phyloP scores from a whole-genome alignment of 1,140 invertebrate genomes.

The Teleogryllus occipitalis region DNA sequence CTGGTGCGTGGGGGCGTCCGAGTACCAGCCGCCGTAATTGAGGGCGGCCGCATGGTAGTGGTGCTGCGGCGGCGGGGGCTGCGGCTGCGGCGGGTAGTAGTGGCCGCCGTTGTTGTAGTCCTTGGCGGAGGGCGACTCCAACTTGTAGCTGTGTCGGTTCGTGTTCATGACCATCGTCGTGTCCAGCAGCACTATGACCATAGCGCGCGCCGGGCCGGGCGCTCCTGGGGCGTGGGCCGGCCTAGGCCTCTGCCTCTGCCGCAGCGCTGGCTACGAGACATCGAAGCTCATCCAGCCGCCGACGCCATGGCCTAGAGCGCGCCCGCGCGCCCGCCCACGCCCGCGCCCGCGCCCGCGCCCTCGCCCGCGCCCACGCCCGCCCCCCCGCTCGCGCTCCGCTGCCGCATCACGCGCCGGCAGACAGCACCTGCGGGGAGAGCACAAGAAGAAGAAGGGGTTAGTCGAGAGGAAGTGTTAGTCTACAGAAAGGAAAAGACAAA shows the following conservation, averaged over 20 bases:
- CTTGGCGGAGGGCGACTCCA: constrained; percentile 17
- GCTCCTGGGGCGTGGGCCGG: too few species aligned
- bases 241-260: too few species aligned
- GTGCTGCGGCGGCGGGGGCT: constrained; percentile 6
- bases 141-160: constrained; percentile 18
- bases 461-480: not conserved
- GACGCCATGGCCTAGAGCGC: not conserved
- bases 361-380: too few species aligned
- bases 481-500: too few species aligned
- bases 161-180: constrained; percentile 20
- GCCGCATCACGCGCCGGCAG: too few species aligned
- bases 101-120: constrained; percentile 18
- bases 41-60: constrained; percentile 2
- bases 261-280: not conserved
- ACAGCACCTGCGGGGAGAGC: not conserved
- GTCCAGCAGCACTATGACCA: constrained; percentile 12
- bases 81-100: constrained; percentile 11
- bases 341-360: too few species aligned
- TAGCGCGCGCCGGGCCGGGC: not conserved
- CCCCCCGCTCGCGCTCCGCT: too few species aligned
- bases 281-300: not conserved
- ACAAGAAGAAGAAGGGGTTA: not conserved
- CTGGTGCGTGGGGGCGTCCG: not conserved
- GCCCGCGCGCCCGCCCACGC: too few species aligned
- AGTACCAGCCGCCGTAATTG: constrained; percentile 12